Evolutionary conservation across 2,113 vertebrate genomes (phyloP).

Genomic region (Agapornis roseicollis): DNA sequence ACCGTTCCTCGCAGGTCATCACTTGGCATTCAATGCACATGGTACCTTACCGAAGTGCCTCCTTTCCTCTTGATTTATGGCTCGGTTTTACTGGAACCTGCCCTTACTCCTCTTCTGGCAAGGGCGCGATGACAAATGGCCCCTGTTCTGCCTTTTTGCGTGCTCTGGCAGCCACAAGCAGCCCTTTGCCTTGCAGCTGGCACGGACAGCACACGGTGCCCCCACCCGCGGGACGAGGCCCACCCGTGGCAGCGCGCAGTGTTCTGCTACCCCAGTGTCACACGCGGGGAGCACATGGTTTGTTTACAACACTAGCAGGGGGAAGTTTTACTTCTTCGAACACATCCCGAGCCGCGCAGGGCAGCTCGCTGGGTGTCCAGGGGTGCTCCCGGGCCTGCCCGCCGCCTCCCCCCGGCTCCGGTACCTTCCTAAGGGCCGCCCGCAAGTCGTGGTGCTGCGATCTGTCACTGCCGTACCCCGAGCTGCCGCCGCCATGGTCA

Average conservation of each 20-base stretch:
- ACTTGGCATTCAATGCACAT: rapidly evolving
- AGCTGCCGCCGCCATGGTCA: constrained; percentile 59
- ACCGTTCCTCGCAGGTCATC: rapidly evolving
- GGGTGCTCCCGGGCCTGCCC: neutral
- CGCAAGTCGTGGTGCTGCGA: constrained; percentile 69
- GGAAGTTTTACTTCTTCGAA: neutral
- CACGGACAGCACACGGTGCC: neutral
- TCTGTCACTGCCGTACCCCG: constrained; percentile 44
- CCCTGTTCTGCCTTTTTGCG: neutral
- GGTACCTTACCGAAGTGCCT: neutral
- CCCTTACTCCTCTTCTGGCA: rapidly evolving
- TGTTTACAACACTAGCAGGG: neutral
- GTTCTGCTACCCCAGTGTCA: rapidly evolving
- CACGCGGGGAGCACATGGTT: rapidly evolving
- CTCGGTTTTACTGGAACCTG: rapidly evolving
- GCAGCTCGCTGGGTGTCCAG: neutral
- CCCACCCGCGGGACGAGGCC: neutral
- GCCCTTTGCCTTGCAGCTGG: rapidly evolving
- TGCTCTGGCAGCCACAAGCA: rapidly evolving
- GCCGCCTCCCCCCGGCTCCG: neutral
- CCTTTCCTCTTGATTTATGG: neutral
- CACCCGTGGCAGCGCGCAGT: neutral
- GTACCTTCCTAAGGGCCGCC: constrained; percentile 78
- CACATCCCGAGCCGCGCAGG: neutral
- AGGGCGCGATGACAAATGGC: rapidly evolving